phyloP scores from a whole-genome alignment of 2,113 vertebrate species.

The Holacanthus passer region DNA sequence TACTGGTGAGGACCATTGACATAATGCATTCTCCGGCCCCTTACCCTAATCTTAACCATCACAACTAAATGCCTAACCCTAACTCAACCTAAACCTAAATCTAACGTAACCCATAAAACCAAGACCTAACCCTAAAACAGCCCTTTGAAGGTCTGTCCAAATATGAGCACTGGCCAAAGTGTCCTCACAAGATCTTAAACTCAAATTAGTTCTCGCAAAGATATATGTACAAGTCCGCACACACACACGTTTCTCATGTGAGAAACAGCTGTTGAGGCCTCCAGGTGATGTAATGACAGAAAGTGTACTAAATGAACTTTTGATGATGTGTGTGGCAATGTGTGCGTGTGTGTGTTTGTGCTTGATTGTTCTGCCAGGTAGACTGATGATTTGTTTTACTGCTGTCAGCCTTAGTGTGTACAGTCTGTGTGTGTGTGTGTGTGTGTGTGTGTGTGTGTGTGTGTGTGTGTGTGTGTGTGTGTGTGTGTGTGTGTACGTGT shows the following conservation, averaged over 20 bases:
- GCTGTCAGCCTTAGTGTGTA: neutral
- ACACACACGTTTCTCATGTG: conserved; percentile 28
- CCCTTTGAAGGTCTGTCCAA: no score
- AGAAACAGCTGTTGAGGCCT: conserved; percentile 56
- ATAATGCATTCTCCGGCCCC: no score
- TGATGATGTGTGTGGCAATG: neutral
- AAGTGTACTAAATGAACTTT: conserved; percentile 16
- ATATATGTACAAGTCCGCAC: no score
- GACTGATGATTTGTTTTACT: conserved; percentile 18
- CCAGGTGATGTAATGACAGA: conserved; percentile 28
- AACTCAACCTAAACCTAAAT: no score
- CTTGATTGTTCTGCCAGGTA: conserved; percentile 27
- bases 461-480: neutral
- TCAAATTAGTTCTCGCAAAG: no score
- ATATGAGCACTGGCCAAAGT: no score
- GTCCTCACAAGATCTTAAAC: no score
- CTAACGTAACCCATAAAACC: no score
- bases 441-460: neutral
- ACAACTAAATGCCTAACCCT: no score
- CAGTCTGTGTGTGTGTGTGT: neutral
- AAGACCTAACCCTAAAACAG: no score
- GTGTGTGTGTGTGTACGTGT: neutral
- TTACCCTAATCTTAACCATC: no score
- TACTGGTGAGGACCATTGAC: no score
- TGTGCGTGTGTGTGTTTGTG: neutral